Evolutionary conservation across 2,888 invertebrate genomes (phyloP).

Genomic region (Lomographa bimaculata): DNA sequence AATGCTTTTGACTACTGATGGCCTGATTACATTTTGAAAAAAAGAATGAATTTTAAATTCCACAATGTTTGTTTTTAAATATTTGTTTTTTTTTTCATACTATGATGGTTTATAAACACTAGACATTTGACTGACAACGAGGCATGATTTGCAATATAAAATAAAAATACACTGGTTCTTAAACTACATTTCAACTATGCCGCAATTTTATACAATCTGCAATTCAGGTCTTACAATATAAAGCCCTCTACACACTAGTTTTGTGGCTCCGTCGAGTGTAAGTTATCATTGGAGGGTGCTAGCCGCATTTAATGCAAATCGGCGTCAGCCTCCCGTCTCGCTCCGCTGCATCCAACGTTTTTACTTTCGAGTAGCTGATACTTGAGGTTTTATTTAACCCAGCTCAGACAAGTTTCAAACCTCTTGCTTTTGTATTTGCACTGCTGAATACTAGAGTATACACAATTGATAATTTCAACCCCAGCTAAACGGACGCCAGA

Average conservation of each 20-base stretch:
- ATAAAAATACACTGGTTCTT: too few species aligned
- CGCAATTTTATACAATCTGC: constrained; percentile 29
- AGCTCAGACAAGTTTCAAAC: constrained; percentile 60
- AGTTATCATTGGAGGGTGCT: constrained; percentile 68
- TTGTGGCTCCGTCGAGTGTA: constrained; percentile 55
- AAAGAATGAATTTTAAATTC: too few species aligned
- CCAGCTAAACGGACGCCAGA: constrained; percentile 49
- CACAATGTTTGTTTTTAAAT: too few species aligned
- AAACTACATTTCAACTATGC: background rate
- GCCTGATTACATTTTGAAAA: too few species aligned
- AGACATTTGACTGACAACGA: too few species aligned
- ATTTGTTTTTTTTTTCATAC: too few species aligned
- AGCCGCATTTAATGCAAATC: constrained; percentile 81
- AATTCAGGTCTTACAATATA: constrained; percentile 42
- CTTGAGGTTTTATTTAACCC: constrained; percentile 71
- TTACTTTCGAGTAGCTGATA: constrained; percentile 75
- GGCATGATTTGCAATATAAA: too few species aligned
- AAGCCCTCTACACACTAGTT: constrained; percentile 48
- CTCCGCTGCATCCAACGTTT: constrained; percentile 62
- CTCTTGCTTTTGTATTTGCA: constrained; percentile 66
- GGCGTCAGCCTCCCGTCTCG: constrained; percentile 53
- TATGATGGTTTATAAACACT: too few species aligned
- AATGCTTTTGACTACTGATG: too few species aligned
- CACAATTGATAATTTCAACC: constrained; percentile 62
- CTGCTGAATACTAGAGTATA: constrained; percentile 62